phyloP scores from a whole-genome alignment of 1,140 invertebrate genomes.

The Drosophila dunni region DNA sequence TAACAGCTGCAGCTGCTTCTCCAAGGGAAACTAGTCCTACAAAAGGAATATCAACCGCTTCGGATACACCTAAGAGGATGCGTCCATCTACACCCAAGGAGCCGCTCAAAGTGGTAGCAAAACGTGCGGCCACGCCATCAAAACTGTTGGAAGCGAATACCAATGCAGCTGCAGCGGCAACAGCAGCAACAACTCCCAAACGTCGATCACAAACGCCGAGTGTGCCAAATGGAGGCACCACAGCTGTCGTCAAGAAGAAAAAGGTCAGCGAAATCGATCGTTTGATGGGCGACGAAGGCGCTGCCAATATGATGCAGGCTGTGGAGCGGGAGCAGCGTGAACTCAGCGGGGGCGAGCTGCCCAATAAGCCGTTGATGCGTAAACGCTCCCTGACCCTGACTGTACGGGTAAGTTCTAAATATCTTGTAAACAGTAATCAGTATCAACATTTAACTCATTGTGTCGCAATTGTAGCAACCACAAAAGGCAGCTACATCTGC shows the following conservation, averaged over 20 bases:
- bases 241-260: conserved; percentile 84
- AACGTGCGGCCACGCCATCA: conserved; percentile 27
- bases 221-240: conserved; percentile 52
- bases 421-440: too few species aligned
- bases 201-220: conserved; percentile 68
- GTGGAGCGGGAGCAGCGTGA: conserved; percentile 86
- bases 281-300: conserved; percentile 92
- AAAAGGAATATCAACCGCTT: neutral
- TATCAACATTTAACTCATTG: too few species aligned
- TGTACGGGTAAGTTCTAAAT: conserved; percentile 78
- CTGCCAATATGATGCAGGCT: conserved; percentile 93
- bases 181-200: conserved; percentile 17
- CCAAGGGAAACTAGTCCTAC: neutral
- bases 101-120: conserved; percentile 4
- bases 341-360: conserved; percentile 57
- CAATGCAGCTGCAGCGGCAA: neutral
- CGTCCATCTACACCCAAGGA: conserved; percentile 60
- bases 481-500: conserved; percentile 12
- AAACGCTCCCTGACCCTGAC: conserved; percentile 85
- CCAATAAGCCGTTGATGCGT: conserved; percentile 85
- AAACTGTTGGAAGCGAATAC: conserved; percentile 15
- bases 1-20: neutral
- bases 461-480: conserved; percentile 20
- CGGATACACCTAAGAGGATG: conserved; percentile 31
- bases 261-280: conserved; percentile 90